Base-by-base conservation (phyloP, 1,140 invertebrate genomes). In the Aleiodes sp. region DNA sequence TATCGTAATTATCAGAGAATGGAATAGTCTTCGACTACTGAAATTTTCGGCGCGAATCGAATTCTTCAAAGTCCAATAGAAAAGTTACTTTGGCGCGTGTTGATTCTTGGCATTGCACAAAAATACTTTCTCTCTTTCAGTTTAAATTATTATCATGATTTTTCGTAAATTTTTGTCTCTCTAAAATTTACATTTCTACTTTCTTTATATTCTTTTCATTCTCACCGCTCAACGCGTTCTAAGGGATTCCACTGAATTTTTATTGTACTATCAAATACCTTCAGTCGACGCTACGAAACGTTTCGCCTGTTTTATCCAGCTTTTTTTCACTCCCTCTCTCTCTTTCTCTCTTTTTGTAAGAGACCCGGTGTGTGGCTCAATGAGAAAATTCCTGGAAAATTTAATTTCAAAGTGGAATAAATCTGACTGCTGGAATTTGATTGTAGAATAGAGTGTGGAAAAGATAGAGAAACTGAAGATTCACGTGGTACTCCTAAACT, bases 21-120 rank as follows among this genome's bases (percentile, higher is more conserved):
- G 67, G 29, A 69, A 69, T 69, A 63, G 67, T 69, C 67, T 69
- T 69, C 67, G 60, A 43, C 67, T 60, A 41, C 67, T 63, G 67
- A 69, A 59, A 69, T 69, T 69, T 69, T 60, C 67, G 59, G 37
- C 29, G 60, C 26, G 46, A 63, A 69, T 69, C 60, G 67, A 69
- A 69, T 69, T 69, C 59, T 69, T 62, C 33, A 35, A 59, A 59
- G 52, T 59, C 26, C 56, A 67, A 57, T 35, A 26, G 35, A 21
- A 59, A 24, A 28, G 33, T 26, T 41, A 16, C 61, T 31, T 7
- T 28, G 28, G 24, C 12, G 52, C 19, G 9, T 59, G 14, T 31
- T 9, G 3, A 29, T 59, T 29, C 28, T 59, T 14, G 4, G n/a
- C 28, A 12, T 59, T 28, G 26, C 0, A 14, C 10, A 28, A 59